These are phyloP conservation scores for Choloepus didactylus DNA, from an alignment of 2,797 vertebrate genomes.

Conservation along the genomic window DNA sequence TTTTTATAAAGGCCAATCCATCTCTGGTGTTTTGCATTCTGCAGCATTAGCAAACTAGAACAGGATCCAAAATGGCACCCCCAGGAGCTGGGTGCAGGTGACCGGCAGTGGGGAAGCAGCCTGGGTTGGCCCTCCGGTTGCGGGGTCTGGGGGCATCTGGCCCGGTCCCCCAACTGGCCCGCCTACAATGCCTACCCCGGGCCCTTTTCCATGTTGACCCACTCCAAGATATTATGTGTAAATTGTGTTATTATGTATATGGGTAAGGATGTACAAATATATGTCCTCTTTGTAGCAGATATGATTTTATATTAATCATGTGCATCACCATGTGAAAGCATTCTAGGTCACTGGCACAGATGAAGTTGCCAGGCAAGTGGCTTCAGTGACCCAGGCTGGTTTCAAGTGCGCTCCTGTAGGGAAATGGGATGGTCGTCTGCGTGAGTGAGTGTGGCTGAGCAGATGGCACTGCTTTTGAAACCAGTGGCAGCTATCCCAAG, in stretches of 20 bases:
- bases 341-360: not conserved
- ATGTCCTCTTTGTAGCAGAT: constrained; percentile 83
- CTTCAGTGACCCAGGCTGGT: too few species aligned
- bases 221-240: too few species aligned
- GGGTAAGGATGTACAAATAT: too few species aligned
- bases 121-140: constrained; percentile 81
- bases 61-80: constrained; percentile 86
- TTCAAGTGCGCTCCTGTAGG: not conserved
- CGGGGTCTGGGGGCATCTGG: constrained; percentile 81
- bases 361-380: too few species aligned
- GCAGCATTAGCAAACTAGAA: too few species aligned
- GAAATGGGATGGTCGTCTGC: not conserved
- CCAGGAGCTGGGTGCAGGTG: constrained; percentile 76
- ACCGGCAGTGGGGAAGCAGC: constrained; percentile 84
- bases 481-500: not conserved
- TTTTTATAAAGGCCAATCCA: too few species aligned
- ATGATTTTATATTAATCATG: constrained; percentile 90
- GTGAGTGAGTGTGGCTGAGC: not conserved
- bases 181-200: constrained; percentile 69
- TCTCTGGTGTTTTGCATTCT: too few species aligned
- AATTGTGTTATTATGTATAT: too few species aligned
- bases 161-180: constrained; percentile 57
- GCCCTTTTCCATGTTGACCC: constrained; percentile 56
- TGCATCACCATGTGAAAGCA: constrained; percentile 76
- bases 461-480: not conserved